Percentiles rank a stretch among this genome's conserved stretches.
Conservation (phyloP, 2,113 vertebrate genomes). For the Orcinus orca region DNA sequence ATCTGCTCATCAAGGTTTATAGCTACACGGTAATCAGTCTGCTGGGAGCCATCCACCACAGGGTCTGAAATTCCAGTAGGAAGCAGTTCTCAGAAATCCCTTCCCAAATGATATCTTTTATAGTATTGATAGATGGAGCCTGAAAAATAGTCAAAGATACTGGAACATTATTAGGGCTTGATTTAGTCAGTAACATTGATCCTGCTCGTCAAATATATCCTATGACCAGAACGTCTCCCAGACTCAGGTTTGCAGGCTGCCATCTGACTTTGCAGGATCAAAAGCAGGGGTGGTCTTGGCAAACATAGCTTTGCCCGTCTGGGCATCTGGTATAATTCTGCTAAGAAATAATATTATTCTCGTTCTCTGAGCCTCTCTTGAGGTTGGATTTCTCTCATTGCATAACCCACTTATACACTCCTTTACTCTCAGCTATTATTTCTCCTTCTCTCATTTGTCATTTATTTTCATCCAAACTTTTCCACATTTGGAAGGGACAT, state of each 20-base stretch:
- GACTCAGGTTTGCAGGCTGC: not conserved
- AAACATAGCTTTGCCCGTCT: not conserved
- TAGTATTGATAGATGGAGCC: not conserved
- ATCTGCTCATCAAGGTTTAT: not conserved
- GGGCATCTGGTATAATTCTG: not conserved
- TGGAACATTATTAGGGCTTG: not conserved
- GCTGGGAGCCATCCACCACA: not conserved
- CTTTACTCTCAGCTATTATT: not conserved
- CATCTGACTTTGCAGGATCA: not conserved
- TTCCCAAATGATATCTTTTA: not conserved
- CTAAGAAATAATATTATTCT: not conserved
- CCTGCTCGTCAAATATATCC: not conserved
- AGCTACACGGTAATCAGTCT: not conserved
- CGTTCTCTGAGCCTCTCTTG: not conserved
- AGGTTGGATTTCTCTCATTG: not conserved
- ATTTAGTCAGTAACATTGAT: not conserved
- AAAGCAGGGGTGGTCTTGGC: not conserved
- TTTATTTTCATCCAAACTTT: not conserved
- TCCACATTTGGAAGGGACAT: not conserved
- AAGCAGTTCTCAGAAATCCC: not conserved
- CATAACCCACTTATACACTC: not conserved
- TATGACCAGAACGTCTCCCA: not conserved
- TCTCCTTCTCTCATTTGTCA: not conserved
- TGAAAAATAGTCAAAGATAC: not conserved
- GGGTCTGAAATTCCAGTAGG: not conserved